Evolutionary conservation across 2,113 vertebrate genomes (phyloP).

Genomic region (Indicator maculatus): DNA sequence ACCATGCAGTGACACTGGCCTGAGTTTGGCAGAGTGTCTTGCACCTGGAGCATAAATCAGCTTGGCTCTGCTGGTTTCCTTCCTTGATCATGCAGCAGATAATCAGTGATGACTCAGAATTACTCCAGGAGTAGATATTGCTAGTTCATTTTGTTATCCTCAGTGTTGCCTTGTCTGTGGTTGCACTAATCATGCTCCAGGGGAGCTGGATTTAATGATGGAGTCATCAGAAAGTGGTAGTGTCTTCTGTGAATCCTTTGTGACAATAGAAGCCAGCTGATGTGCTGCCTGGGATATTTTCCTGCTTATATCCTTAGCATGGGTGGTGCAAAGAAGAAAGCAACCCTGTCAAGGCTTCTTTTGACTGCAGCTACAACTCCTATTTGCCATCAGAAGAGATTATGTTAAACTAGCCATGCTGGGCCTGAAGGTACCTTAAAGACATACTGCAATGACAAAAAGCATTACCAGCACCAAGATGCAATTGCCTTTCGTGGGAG

Average conservation of each 20-base stretch:
- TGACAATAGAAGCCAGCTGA: constrained; percentile 6
- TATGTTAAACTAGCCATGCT: background rate
- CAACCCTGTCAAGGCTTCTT: background rate
- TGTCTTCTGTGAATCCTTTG: background rate
- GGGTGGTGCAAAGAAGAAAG: constrained; percentile 14
- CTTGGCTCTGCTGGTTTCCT: background rate
- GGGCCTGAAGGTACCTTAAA: constrained; percentile 30
- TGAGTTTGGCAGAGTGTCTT: background rate
- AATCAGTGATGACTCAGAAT: constrained; percentile 17
- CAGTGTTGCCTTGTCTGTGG: background rate
- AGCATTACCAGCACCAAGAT: constrained; percentile 14
- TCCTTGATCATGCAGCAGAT: background rate
- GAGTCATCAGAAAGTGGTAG: constrained; percentile 1
- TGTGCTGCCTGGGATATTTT: constrained; percentile 7
- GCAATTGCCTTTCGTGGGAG: constrained; percentile 42
- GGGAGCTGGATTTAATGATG: background rate
- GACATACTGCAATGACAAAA: constrained; percentile 57
- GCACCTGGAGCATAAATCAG: background rate
- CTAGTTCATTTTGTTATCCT: constrained; percentile 15
- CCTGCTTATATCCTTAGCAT: constrained; percentile 13
- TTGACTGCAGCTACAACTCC: background rate
- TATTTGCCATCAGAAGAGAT: constrained; percentile 44
- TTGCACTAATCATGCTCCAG: background rate
- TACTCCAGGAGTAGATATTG: background rate
- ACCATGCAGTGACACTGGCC: background rate